Percentiles rank a stretch among this genome's conserved stretches.
Conservation (phyloP, 2,888 invertebrate species). For the Heliconius charithonia region DNA sequence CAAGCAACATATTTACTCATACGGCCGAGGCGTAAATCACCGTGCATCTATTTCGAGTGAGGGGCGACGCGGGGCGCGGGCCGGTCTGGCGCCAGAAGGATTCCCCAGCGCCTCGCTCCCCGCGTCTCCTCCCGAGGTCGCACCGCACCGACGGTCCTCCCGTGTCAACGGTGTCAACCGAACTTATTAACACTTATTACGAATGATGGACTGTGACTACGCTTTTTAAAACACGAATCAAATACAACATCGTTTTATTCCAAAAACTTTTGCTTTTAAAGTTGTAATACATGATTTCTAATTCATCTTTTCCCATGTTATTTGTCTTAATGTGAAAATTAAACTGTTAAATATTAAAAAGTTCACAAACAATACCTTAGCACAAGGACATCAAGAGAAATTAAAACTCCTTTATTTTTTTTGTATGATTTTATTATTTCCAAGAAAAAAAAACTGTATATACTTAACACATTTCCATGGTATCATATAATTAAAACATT, state of each 20-base stretch:
- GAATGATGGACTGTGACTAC: conserved; percentile 1
- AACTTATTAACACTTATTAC: conserved; percentile 29
- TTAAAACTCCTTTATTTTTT: not conserved
- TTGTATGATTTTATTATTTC: conserved; percentile 18
- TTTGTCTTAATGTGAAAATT: not conserved
- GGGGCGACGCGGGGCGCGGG: conserved; percentile 68
- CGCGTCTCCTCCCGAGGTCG: conserved; percentile 61
- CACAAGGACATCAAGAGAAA: not conserved
- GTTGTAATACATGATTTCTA: not conserved
- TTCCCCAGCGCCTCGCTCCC: conserved; percentile 80
- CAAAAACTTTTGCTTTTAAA: not conserved
- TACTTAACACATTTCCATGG: conserved; percentile 13
- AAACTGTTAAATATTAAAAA: not conserved
- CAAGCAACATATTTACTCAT: conserved; percentile 81
- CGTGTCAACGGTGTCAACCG: conserved; percentile 20
- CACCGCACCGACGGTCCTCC: conserved; percentile 34
- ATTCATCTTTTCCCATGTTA: not conserved
- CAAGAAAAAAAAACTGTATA: not conserved
- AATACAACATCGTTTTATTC: not conserved
- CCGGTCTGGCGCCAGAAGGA: conserved; percentile 85
- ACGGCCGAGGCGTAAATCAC: conserved; percentile 82
- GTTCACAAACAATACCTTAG: not conserved
- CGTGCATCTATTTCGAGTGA: conserved; percentile 81
- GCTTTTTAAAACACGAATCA: conserved; percentile 6
- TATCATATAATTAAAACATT: conserved; percentile 19